Percentiles rank a stretch among this genome's conserved stretches.
Evolutionary conservation across 2,888 invertebrate species (phyloP).

Genomic region (Eupeodes luniger): DNA sequence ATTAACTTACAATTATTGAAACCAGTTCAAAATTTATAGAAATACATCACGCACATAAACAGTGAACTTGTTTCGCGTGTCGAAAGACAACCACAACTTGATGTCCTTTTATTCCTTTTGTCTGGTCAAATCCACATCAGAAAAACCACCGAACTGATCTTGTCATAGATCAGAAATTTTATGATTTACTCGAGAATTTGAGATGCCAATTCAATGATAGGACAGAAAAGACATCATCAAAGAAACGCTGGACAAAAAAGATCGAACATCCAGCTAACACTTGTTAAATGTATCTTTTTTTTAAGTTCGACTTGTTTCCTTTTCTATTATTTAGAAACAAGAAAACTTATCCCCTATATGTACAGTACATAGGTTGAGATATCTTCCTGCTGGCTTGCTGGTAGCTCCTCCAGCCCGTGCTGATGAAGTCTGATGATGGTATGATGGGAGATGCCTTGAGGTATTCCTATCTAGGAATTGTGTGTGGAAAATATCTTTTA

Average conservation of each 20-base stretch:
- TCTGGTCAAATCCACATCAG: not conserved
- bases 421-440: not conserved
- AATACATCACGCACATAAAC: conserved; percentile 16
- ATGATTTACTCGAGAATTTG: conserved; percentile 70
- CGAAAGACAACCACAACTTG: not conserved
- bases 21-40: conserved; percentile 53
- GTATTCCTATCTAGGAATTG: conserved; percentile 64
- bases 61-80: conserved; percentile 52
- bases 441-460: conserved; percentile 52
- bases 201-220: conserved; percentile 68
- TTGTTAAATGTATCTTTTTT: conserved; percentile 20
- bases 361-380: not conserved
- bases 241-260: not conserved
- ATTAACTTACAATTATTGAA: conserved; percentile 71
- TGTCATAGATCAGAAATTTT: conserved; percentile 74
- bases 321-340: not conserved
- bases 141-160: conserved; percentile 48
- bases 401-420: not conserved
- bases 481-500: conserved; percentile 51
- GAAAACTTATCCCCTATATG: conserved; percentile 20
- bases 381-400: conserved; percentile 40
- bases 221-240: conserved; percentile 27
- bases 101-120: conserved; percentile 23
- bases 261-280: conserved; percentile 50
- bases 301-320: conserved; percentile 16